Conservation (phyloP, 2,797 vertebrate genomes). For the Rhodeus uyekii region DNA sequence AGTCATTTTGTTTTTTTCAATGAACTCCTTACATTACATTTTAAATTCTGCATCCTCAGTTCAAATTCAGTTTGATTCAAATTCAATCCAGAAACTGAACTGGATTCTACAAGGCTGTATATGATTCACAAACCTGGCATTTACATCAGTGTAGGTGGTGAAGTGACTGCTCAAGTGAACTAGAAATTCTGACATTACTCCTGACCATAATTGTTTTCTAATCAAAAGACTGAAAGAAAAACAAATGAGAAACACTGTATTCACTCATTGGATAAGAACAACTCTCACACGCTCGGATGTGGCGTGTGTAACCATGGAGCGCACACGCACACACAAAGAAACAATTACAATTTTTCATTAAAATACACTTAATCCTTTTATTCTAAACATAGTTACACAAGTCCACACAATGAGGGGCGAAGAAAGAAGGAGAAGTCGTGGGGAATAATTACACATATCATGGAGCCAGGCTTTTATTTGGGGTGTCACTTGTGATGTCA, state of each 20-base stretch:
- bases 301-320: not conserved
- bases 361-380: slow-evolving; percentile 99
- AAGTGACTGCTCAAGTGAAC: slow-evolving; percentile 33
- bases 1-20: too few relatives aligned
- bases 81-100: too few relatives aligned
- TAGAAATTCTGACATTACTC: slow-evolving; percentile 22
- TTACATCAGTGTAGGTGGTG: slow-evolving; percentile 1
- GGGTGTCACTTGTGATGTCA: slow-evolving; percentile 99
- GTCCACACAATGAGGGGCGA: slow-evolving; percentile 95
- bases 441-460: slow-evolving; percentile 99
- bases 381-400: slow-evolving; percentile 99
- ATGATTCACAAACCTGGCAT: slow-evolving; percentile 4
- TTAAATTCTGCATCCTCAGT: too few relatives aligned
- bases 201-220: slow-evolving; percentile 34
- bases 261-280: slow-evolving; percentile 61
- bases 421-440: slow-evolving; percentile 85
- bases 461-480: slow-evolving; percentile 99
- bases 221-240: slow-evolving; percentile 32
- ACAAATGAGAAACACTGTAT: slow-evolving; percentile 63
- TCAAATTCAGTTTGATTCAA: too few relatives aligned
- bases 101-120: not conserved
- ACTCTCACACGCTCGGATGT: slow-evolving; percentile 32
- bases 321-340: slow-evolving; percentile 71
- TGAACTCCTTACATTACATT: too few relatives aligned
- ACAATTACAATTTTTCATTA: slow-evolving; percentile 99